Evolutionary conservation across 2,113 vertebrate species (phyloP), one percentile per base, ranked within the genome.

Genomic region (Pampusana beccarii): DNA sequence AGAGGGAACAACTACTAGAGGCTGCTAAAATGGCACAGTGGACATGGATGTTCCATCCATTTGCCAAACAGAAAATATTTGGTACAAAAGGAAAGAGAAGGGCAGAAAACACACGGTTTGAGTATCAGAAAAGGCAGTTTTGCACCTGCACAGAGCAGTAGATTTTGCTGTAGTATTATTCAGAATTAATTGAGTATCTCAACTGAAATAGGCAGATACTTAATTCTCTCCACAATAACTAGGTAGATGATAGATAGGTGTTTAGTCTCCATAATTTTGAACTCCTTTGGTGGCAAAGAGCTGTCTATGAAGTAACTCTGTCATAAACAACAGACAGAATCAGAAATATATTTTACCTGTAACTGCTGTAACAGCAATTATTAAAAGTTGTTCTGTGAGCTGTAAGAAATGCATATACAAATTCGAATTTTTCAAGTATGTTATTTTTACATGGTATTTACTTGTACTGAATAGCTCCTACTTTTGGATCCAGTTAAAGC

Each of bases 31-130:
- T 62, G 31, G 36, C 10, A n/a, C 16, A 40, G 40, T 5, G 13
- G 17, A 50, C 7, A 10, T 7, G 10, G 18, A 34, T 44, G 16
- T 23, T 66, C 10, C n/a, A n/a, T 23, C 31, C 5, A 26, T 54
- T 54, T 85, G 5, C 23, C 56, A 50, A 62, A 75, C 13, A 74
- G 20, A 74, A 82, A 88, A 42, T 14, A 66, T 40, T 12, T 31
- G 0, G 1, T 65, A 61, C 23, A 70, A 66, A 71, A 90, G 5
- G 17, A 73, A 80, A 69, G 26, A 72, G 7, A 79, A 62, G 12
- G 20, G 16, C 10, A 65, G 36, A 78, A 87, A 71, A 77, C 0
- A 40, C 1, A 2, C 11, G 1, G 7, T 3, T 3, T 42, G 13
- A 34, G 11, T 3, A 4, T 64, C 29, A 70, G 25, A 24, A 78